Evolutionary conservation across 30 jellyfish, hydroid and myxozoan genomes (phyloP).

Genomic region (Pelagia noctiluca): DNA sequence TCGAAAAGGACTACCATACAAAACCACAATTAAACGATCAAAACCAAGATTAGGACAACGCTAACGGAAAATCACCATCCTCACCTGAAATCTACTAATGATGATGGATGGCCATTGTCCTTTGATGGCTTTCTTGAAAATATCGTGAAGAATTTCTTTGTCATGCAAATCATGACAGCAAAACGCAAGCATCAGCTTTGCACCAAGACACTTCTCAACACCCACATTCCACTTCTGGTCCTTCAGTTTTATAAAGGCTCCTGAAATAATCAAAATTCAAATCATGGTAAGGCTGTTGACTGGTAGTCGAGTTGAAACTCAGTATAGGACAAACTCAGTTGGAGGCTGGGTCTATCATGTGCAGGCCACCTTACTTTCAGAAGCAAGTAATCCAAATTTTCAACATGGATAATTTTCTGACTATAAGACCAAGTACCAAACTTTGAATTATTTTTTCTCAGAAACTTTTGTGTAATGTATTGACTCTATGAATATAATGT

Average conservation of each 20-base stretch:
- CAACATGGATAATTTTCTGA: too few species aligned
- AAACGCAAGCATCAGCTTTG: slow-evolving; percentile 54
- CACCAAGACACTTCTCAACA: slow-evolving; percentile 80
- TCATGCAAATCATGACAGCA: slow-evolving; percentile 93
- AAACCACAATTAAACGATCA: too few species aligned
- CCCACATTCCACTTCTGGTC: slow-evolving; percentile 94
- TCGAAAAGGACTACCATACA: too few species aligned
- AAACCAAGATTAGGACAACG: not conserved
- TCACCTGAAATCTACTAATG: slow-evolving; percentile 80
- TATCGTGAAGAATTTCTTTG: slow-evolving; percentile 55
- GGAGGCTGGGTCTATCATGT: too few species aligned
- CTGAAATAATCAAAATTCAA: slow-evolving; percentile 38
- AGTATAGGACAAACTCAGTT: too few species aligned
- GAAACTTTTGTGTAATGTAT: too few species aligned
- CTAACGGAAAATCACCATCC: not conserved
- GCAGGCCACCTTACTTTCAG: too few species aligned
- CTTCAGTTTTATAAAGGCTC: slow-evolving; percentile 75
- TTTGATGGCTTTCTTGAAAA: slow-evolving; percentile 53
- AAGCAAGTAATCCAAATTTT: too few species aligned
- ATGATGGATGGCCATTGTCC: slow-evolving; percentile 73
- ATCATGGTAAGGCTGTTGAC: not conserved
- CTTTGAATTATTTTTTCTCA: too few species aligned
- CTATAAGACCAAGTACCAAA: too few species aligned
- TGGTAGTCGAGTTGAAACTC: too few species aligned
- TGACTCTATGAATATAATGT: too few species aligned